A percentile compares a stretch with the other conserved stretches of the same genome.
phyloP scores from a whole-genome alignment of 1,140 invertebrate species.

The Ceratosolen solmsi region DNA sequence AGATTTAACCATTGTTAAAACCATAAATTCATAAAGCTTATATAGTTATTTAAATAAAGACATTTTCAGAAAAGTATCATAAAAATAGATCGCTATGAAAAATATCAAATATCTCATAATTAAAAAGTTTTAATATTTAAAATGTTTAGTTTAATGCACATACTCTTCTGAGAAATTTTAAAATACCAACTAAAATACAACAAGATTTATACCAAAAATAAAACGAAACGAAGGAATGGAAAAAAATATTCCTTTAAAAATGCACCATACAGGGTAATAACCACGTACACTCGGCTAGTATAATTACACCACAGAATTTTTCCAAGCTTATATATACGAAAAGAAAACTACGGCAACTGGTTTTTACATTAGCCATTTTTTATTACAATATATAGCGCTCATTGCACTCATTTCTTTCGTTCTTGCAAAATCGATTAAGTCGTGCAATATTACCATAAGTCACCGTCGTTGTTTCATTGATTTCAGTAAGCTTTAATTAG shows the following conservation, averaged over 20 bases:
- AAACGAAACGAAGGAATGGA: not conserved
- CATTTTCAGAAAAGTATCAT: too few relatives aligned
- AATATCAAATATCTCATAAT: not conserved
- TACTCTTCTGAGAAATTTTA: not conserved
- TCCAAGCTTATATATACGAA: not conserved
- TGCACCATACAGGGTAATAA: slow-evolving; percentile 14
- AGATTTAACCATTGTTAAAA: too few relatives aligned
- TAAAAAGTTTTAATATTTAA: not conserved
- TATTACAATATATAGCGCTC: not conserved
- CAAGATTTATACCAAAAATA: slow-evolving; percentile 26
- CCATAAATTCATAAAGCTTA: too few relatives aligned
- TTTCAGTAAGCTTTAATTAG: too few relatives aligned
- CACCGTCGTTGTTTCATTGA: not conserved
- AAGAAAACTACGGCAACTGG: not conserved
- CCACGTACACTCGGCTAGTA: not conserved
- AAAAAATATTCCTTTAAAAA: slow-evolving; percentile 13
- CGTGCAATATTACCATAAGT: not conserved
- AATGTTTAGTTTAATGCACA: not conserved
- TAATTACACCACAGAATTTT: slow-evolving; percentile 19
- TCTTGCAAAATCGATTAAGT: not conserved
- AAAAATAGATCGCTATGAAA: not conserved
- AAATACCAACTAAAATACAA: not conserved
- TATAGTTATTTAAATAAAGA: too few relatives aligned
- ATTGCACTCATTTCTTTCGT: not conserved
- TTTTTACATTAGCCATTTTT: not conserved